phyloP scores from a whole-genome alignment of 2,888 invertebrate genomes.

The Agrotis segetum region DNA sequence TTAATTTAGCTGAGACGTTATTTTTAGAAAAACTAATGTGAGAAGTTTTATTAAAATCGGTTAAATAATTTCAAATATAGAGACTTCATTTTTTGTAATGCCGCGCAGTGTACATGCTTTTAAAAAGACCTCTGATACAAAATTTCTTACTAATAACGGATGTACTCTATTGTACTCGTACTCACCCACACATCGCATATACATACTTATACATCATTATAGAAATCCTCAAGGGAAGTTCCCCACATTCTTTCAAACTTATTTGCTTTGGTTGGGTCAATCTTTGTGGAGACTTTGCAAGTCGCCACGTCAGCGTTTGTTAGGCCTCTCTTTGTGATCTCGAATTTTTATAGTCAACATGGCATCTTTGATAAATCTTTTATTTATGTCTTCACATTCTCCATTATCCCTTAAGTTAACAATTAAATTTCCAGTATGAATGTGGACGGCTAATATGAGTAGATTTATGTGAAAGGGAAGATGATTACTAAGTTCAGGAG shows the following conservation, averaged over 20 bases:
- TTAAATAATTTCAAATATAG: too few relatives aligned
- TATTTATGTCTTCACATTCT: background rate
- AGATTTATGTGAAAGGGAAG: too few relatives aligned
- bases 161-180: background rate
- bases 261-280: slow-evolving; percentile 53
- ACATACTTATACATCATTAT: background rate
- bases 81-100: too few relatives aligned
- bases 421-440: too few relatives aligned
- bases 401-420: background rate
- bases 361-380: slow-evolving; percentile 10
- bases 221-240: slow-evolving; percentile 10
- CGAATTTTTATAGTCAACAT: slow-evolving; percentile 23
- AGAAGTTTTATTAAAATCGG: too few relatives aligned
- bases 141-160: background rate
- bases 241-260: slow-evolving; percentile 47
- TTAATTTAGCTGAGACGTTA: too few relatives aligned
- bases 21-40: too few relatives aligned
- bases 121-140: background rate
- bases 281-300: slow-evolving; percentile 43
- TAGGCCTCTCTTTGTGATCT: slow-evolving; percentile 28
- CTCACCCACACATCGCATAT: background rate
- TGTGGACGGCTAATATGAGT: too few relatives aligned
- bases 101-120: too few relatives aligned
- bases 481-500: too few relatives aligned
- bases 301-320: slow-evolving; percentile 32